phyloP scores from a whole-genome alignment of 2,888 invertebrate genomes.

The Endomychus coccineus region DNA sequence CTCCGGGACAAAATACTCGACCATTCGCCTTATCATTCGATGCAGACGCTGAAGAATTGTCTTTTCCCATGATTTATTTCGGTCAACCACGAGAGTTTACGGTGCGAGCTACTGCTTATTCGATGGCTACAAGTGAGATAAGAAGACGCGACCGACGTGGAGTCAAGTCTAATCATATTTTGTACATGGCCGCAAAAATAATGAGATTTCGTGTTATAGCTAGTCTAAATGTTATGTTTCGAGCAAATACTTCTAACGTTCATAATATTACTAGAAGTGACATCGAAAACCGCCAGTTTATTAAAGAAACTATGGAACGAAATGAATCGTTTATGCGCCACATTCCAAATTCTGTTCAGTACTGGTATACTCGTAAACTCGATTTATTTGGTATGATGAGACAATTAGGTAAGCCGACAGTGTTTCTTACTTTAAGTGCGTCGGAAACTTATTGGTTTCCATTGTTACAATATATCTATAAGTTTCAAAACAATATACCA shows the following conservation, averaged over 20 bases:
- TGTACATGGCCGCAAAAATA: constrained; percentile 10
- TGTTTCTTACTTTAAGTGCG: constrained; percentile 39
- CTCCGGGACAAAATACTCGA: constrained; percentile 1
- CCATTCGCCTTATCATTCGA: constrained; percentile 3
- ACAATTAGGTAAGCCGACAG: constrained; percentile 37
- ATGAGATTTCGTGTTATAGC: constrained; percentile 8
- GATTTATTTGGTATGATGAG: constrained; percentile 40
- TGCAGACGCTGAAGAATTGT: constrained; percentile 10
- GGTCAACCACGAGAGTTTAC: constrained; percentile 12
- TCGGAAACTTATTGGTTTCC: constrained; percentile 38
- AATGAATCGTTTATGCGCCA: constrained; percentile 35
- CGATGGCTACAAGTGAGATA: constrained; percentile 15
- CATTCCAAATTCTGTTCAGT: constrained; percentile 37
- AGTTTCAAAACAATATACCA: constrained; percentile 19
- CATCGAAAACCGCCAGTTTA: constrained; percentile 30
- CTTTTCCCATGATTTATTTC: constrained; percentile 10
- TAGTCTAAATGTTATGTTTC: constrained; percentile 30
- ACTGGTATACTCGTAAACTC: constrained; percentile 36
- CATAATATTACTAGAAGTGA: constrained; percentile 29
- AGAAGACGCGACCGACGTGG: constrained; percentile 12
- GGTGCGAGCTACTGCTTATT: constrained; percentile 13
- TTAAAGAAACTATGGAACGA: constrained; percentile 31
- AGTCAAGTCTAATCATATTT: constrained; percentile 10
- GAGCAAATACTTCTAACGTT: constrained; percentile 28
- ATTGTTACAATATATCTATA: constrained; percentile 34